Base-by-base conservation (phyloP, 2,888 invertebrate species). In the Iselma pallidipennis region DNA sequence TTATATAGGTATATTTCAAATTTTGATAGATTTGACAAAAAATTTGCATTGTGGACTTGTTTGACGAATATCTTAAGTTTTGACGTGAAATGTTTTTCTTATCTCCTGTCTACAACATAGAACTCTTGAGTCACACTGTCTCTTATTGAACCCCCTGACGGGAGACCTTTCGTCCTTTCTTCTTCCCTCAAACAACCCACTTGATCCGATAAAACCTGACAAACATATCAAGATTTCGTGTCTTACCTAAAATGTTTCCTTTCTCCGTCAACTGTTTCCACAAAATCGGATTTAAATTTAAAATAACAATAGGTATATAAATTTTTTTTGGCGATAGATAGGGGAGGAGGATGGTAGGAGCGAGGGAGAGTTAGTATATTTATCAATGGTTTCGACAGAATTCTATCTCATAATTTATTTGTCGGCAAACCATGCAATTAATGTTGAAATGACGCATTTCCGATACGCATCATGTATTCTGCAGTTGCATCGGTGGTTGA, bases 201-300 rank as follows among this genome's bases (percentile, higher is more conserved):
- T 77, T 78, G 78, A 78, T 78, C 78, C 78, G 74, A 78, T 78
- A 78, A 78, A 78, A 77, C 78, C 78, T 78, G 78, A 78, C 78
- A 77, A 78, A 78, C 78, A 77, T 78, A 78, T 78, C 78, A 78
- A 78, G 78, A 77, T 78, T 76, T 75, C 69, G 72, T 71, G 67
- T 66, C 66, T 66, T 59, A 55, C 61, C 65, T 52, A 65, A 67
- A 66, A 67, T 70, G 70, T 68, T 37, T 58, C 60, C 54, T 42
- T 57, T 57, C 61, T 55, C 60, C 65, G 61, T 58, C 67, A 64
- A 63, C 66, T 57, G 61, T 69, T 66, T 67, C 66, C 66, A 65
- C 66, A 63, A 68, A 69, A 66, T 64, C 68, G 67, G 68, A 71
- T 71, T 71, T 71, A 71, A 42, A 10, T 29, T 29, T 2, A 29